Base-by-base conservation (phyloP, 2,888 invertebrate species). In the Drosophila austrosaltans region DNA sequence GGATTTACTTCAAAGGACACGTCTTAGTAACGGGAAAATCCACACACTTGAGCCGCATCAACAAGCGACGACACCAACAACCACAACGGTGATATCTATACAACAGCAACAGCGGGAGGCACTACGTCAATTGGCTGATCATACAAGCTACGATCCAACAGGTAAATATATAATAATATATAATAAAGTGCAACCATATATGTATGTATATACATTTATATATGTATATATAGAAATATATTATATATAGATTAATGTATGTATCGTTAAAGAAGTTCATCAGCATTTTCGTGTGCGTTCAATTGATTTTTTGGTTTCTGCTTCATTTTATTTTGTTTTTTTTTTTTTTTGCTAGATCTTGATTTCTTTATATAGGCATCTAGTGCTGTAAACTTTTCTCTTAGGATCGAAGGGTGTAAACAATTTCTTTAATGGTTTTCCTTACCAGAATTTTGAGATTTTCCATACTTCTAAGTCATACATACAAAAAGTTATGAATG, bases 1-100 rank as follows among this genome's bases (percentile, higher is more conserved):
- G 92, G 91, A 91, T 76, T 83, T 91, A 70, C 78, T 91, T 61
- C 83, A 85, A 30, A 81, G 81, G 28, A 79, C 82, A 8, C 72
- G 76, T 83, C 67, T 88, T 81, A 54, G 80, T 82, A 32, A 83
- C 86, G 61, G 72, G 16, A 62, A 72, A 58, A 66, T 44, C 39
- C 66, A 30, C 16, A 10, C 57, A 2, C 72, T 36, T 5, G 72
- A 58, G 71, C 69, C 59, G 32, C 58, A 62, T 44, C 74, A 16
- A 69, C 67, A 60, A 58, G 59, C 36, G 36, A 36, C 36, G 36
- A 36, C 54, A 66, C 64, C 61, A 72, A 12, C 60, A 57, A 57
- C 66, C 63, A 32, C 63, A 64, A 36, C 77, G 69, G 57, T 36
- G 6, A 39, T 48, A 48, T 25, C 48, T 16, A 48, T 76, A n/a